Percentiles rank a stretch among this genome's conserved stretches.
phyloP scores from a whole-genome alignment of 2,888 invertebrate genomes.

The Troides oblongomaculatus region DNA sequence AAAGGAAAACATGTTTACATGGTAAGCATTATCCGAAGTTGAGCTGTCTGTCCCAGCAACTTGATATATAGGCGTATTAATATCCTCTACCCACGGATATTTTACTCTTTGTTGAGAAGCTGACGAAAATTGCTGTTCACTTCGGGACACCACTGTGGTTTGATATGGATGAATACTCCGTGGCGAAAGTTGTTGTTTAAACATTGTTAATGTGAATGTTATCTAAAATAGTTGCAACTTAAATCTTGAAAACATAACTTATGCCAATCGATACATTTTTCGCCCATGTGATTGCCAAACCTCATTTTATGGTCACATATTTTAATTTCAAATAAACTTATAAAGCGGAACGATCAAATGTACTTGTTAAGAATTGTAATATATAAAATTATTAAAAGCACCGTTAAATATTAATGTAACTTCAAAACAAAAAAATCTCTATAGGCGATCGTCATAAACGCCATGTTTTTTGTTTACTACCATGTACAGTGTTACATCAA shows the following conservation, averaged over 20 bases:
- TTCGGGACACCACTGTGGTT: conserved; percentile 72
- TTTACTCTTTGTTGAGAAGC: conserved; percentile 72
- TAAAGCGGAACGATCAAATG: neutral
- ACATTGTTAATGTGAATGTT: conserved; percentile 55
- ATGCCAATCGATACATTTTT: conserved; percentile 8
- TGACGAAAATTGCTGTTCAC: conserved; percentile 68
- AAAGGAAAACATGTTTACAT: conserved; percentile 50
- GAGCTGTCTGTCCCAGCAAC: conserved; percentile 73
- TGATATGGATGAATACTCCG: conserved; percentile 75
- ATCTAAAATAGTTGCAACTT: conserved; percentile 17
- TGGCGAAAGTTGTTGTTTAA: conserved; percentile 70
- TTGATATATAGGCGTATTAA: conserved; percentile 63
- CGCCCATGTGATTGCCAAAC: conserved; percentile 6
- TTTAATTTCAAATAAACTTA: conserved; percentile 1
- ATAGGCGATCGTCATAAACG: conserved; percentile 6
- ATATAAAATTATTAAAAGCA: neutral
- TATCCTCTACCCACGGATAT: conserved; percentile 73
- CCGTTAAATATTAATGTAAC: conserved; percentile 12
- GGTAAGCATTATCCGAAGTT: conserved; percentile 73
- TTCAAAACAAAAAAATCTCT: conserved; percentile 10
- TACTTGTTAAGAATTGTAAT: neutral
- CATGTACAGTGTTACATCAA: neutral
- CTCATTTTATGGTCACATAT: conserved; percentile 11
- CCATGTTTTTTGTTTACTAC: conserved; percentile 18
- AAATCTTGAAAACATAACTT: conserved; percentile 20